Evolutionary conservation across 2,888 invertebrate genomes (phyloP).

Genomic region (Arctia plantaginis): DNA sequence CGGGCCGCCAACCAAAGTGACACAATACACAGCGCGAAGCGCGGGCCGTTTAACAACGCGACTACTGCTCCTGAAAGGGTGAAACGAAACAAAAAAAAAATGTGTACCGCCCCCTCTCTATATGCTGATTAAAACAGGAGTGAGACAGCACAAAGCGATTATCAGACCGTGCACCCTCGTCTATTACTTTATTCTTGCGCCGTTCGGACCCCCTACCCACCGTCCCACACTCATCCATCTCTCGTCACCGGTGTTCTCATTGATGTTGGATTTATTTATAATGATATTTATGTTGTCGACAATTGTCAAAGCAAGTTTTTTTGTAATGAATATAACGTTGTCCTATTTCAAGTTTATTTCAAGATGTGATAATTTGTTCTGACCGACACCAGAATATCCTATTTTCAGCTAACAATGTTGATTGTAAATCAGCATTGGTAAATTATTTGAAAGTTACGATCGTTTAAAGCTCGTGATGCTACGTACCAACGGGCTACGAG

Average conservation of each 20-base stretch:
- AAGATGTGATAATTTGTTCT: neutral
- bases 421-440: conserved; percentile 23
- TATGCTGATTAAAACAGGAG: conserved; percentile 79
- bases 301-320: neutral
- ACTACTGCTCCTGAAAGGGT: conserved; percentile 79
- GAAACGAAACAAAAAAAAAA: conserved; percentile 72
- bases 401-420: conserved; percentile 44
- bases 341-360: neutral
- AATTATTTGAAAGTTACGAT: neutral
- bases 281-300: conserved; percentile 44
- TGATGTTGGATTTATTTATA: conserved; percentile 64
- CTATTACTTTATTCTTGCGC: conserved; percentile 61
- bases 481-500: conserved; percentile 14
- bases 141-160: conserved; percentile 78
- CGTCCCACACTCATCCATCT: neutral
- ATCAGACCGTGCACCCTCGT: conserved; percentile 73
- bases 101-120: conserved; percentile 54
- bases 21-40: conserved; percentile 57
- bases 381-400: neutral
- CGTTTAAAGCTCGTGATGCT: neutral
- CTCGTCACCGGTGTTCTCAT: conserved; percentile 55
- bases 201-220: conserved; percentile 9
- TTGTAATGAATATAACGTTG: neutral
- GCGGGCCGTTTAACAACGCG: conserved; percentile 74
- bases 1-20: conserved; percentile 45